Percentiles rank a stretch among this genome's conserved stretches.
These are phyloP conservation scores for Elmis aenea DNA, from an alignment of 2,888 invertebrate species.

Conservation along the genomic window DNA sequence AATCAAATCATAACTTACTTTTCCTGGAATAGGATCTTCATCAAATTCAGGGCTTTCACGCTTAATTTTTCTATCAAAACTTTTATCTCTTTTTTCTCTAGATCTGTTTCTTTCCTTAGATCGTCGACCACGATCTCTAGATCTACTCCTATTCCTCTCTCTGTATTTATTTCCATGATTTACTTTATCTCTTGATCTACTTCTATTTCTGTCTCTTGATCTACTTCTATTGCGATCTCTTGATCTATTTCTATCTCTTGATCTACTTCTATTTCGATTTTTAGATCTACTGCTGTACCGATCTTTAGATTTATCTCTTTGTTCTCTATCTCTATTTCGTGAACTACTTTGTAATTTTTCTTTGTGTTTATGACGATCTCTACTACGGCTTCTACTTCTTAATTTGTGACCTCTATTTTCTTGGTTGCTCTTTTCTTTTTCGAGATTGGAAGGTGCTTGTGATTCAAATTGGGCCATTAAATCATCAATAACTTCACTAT, in stretches of 20 bases:
- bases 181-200: slow-evolving; percentile 24
- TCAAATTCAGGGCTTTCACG: slow-evolving; percentile 53
- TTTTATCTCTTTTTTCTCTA: slow-evolving; percentile 24
- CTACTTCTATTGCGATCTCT: slow-evolving; percentile 31
- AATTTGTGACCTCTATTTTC: slow-evolving; percentile 35
- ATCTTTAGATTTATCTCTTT: slow-evolving; percentile 34
- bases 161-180: slow-evolving; percentile 11
- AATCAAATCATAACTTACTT: slow-evolving; percentile 48
- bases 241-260: slow-evolving; percentile 17
- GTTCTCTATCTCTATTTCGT: slow-evolving; percentile 28
- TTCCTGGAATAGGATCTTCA: slow-evolving; percentile 73
- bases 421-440: slow-evolving; percentile 29
- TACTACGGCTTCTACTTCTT: slow-evolving; percentile 22
- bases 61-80: slow-evolving; percentile 26
- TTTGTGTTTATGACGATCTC: slow-evolving; percentile 19
- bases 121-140: too few relatives aligned
- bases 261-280: slow-evolving; percentile 33
- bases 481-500: slow-evolving; percentile 61
- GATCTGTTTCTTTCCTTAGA: too few relatives aligned
- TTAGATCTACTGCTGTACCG: slow-evolving; percentile 23
- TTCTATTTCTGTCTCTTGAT: slow-evolving; percentile 20
- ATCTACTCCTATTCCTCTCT: slow-evolving; percentile 12
- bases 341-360: slow-evolving; percentile 36
- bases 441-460: slow-evolving; percentile 63
- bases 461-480: slow-evolving; percentile 84